Conservation (phyloP, 2,113 vertebrate species). For the Colaptes auratus region DNA sequence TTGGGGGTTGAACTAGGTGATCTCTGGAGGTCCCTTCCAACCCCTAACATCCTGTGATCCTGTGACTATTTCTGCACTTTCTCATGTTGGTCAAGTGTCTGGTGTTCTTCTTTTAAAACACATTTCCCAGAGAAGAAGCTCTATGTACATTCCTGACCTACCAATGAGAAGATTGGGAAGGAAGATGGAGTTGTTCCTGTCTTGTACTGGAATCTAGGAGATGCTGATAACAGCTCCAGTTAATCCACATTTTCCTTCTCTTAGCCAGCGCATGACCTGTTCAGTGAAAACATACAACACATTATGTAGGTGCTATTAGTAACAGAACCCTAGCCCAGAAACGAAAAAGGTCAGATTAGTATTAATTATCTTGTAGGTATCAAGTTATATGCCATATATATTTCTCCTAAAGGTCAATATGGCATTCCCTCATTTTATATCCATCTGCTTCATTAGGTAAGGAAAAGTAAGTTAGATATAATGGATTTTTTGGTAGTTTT, state of each 20-base stretch:
- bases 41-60: too few relatives aligned
- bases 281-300: slow-evolving; percentile 17
- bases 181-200: neutral
- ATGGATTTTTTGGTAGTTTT: slow-evolving; percentile 73
- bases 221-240: neutral
- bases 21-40: too few relatives aligned
- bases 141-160: neutral
- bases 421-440: slow-evolving; percentile 52
- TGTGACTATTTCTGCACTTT: neutral
- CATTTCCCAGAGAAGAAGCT: neutral
- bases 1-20: too few relatives aligned
- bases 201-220: neutral
- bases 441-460: slow-evolving; percentile 58
- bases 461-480: slow-evolving; percentile 59
- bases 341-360: slow-evolving; percentile 58
- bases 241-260: neutral
- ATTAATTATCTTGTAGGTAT: slow-evolving; percentile 68
- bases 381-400: slow-evolving; percentile 46
- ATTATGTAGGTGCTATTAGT: slow-evolving; percentile 43
- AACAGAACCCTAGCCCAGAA: slow-evolving; percentile 39
- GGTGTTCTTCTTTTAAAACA: neutral
- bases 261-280: neutral
- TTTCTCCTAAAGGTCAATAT: slow-evolving; percentile 61
- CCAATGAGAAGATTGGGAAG: neutral
- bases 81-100: neutral